Percentiles rank a stretch among this genome's conserved stretches.
These are phyloP conservation scores for Euphonia xanthogaster DNA, from an alignment of 2,797 vertebrate species.

Conservation along the genomic window DNA sequence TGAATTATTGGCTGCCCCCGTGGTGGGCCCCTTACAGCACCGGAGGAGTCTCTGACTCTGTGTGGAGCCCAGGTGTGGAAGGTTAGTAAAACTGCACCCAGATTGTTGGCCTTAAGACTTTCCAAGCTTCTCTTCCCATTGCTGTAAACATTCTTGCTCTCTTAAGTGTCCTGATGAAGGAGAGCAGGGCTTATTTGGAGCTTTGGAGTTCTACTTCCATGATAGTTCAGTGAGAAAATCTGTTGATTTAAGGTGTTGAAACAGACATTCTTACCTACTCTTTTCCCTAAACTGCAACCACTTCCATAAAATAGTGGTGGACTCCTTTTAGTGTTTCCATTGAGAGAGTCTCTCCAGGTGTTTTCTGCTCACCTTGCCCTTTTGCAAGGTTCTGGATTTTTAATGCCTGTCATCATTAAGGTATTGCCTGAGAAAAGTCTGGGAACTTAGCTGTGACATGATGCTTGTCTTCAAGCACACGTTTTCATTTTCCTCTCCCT, in stretches of 20 bases:
- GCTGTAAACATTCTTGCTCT: not conserved
- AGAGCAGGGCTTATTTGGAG: not conserved
- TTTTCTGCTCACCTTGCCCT: not conserved
- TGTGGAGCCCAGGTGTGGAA: not conserved
- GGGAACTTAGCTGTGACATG: not conserved
- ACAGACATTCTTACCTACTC: not conserved
- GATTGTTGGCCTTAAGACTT: not conserved
- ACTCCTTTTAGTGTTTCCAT: not conserved
- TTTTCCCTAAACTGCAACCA: not conserved
- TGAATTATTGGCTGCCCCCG: not conserved
- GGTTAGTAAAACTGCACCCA: constrained; percentile 5
- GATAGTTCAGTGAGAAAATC: not conserved
- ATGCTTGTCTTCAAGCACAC: not conserved
- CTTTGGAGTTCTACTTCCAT: not conserved
- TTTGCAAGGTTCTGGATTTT: not conserved
- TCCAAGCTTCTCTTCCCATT: not conserved
- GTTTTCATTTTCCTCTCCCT: not conserved
- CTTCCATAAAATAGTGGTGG: not conserved
- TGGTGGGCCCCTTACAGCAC: not conserved
- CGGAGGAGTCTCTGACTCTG: not conserved
- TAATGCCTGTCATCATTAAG: not conserved
- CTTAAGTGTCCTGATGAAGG: not conserved
- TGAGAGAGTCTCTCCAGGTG: not conserved
- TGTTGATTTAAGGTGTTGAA: not conserved
- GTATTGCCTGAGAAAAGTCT: not conserved